Conservation (phyloP, 2,888 invertebrate genomes). For the Thecocarcelia acutangulata region DNA sequence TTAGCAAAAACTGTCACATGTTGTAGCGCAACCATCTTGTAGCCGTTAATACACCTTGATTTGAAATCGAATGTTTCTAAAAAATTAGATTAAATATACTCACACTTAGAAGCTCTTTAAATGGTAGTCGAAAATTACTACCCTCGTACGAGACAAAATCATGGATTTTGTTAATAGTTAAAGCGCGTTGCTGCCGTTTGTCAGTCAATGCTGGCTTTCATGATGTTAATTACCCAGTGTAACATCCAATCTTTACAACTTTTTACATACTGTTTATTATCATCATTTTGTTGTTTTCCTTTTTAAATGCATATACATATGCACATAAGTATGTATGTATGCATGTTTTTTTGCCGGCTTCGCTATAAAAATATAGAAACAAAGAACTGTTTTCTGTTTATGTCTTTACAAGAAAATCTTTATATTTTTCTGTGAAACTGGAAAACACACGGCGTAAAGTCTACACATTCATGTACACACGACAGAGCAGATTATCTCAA, state of each 20-base stretch:
- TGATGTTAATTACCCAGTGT: conserved; percentile 79
- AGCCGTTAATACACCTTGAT: no score
- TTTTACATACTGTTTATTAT: conserved; percentile 66
- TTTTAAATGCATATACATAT: conserved; percentile 31
- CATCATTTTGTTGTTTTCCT: conserved; percentile 46
- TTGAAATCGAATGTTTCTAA: no score
- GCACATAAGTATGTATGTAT: background rate
- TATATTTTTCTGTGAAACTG: conserved; percentile 40
- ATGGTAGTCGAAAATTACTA: background rate
- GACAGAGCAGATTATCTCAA: conserved; percentile 79
- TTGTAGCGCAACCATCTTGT: no score
- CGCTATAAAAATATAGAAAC: conserved; percentile 66
- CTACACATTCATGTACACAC: conserved; percentile 57
- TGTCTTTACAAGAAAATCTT: conserved; percentile 25
- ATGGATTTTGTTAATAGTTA: conserved; percentile 56
- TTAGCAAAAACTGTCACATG: no score
- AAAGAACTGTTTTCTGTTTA: conserved; percentile 71
- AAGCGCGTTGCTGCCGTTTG: conserved; percentile 51
- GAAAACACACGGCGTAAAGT: conserved; percentile 20
- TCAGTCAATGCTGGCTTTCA: conserved; percentile 59
- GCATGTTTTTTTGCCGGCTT: conserved; percentile 5
- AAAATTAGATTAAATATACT: no score
- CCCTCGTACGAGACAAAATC: conserved; percentile 17
- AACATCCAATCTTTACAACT: conserved; percentile 74
- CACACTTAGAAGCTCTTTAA: no score